Base-by-base conservation (phyloP, 1,140 invertebrate genomes). In the Homarus americanus region DNA sequence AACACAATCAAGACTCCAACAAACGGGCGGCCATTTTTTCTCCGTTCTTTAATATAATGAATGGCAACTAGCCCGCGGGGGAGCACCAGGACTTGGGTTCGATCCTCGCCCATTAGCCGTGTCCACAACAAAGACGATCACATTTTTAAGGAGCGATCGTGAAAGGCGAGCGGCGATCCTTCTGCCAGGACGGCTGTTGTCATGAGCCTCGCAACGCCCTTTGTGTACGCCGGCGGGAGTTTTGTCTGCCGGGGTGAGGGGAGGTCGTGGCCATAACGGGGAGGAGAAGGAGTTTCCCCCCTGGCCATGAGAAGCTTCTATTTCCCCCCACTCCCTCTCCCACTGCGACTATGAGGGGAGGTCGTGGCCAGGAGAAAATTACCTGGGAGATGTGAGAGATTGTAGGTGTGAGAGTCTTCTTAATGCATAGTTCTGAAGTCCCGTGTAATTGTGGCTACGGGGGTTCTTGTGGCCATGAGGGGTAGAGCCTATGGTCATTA, bases 11-110 rank as follows among this genome's bases (percentile, higher is more conserved):
- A 9, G n/a, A 20, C 12, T n/a, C n/a, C n/a, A n/a, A 80, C 15
- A 20, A 41, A 80, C 53, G 24, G n/a, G 41, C 28, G 32, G 20
- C 32, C 49, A 4, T 63, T 28, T 82, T 28, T 20, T 32, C 24
- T 12, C 28, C 79, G 36, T 80, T 80, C 36, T 41, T 80, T 80
- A 80, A 80, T 53, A 80, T 40, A 80, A 80, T 80, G 78, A 80
- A 80, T 80, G 78, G 41, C 78, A 80, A 80, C 78, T 41, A 7
- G 78, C 78, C 78, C 78, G 49, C 44, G 36, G 76, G 76, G 76
- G 28, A 78, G 34, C 28, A 15, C 15, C 15, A 49, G 15, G 44
- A 1, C 9, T 15, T 49, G 44, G 44, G 24, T 53, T 80, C 41
- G 41, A 53, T 53, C 41, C 34, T 80, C 44, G 40, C 10, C 78